Conservation (phyloP, 2,797 vertebrate genomes). For the Chloroceryle amazona region DNA sequence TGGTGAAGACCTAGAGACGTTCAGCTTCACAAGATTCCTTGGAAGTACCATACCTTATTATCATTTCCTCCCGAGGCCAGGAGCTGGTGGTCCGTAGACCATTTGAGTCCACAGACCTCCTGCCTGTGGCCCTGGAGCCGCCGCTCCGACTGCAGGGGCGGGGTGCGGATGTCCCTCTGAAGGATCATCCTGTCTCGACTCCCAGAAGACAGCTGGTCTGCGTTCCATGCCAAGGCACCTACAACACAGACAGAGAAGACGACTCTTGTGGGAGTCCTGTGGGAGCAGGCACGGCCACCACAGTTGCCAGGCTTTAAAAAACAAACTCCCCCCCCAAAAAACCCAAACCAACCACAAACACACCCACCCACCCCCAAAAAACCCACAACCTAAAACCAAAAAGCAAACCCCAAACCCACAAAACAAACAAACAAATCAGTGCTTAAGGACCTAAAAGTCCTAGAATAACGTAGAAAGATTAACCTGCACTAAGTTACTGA, state of each 20-base stretch:
- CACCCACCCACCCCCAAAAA: not conserved
- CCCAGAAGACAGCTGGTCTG: conserved; percentile 96
- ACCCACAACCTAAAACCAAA: no score
- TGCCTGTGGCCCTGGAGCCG: conserved; percentile 97
- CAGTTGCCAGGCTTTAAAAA: not conserved
- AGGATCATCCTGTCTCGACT: conserved; percentile 97
- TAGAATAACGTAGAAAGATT: not conserved
- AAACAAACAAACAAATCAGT: no score
- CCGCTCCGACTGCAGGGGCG: conserved; percentile 95
- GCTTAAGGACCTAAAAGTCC: not conserved
- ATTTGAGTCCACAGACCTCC: conserved; percentile 98
- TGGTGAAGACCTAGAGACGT: not conserved
- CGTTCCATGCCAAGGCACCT: conserved; percentile 98
- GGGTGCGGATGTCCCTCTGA: conserved; percentile 94
- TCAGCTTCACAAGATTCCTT: not conserved
- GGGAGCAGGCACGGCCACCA: accelerated
- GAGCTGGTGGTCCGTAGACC: conserved; percentile 98
- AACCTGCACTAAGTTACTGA: not conserved
- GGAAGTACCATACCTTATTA: conserved; percentile 88
- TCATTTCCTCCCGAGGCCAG: conserved; percentile 98
- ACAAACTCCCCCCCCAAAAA: accelerated
- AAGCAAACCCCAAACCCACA: no score
- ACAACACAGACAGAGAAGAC: not conserved
- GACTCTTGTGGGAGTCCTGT: not conserved
- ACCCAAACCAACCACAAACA: not conserved